These are phyloP conservation scores for Fistularia commersonii DNA, from an alignment of 2,797 vertebrate genomes.

Conservation along the genomic window DNA sequence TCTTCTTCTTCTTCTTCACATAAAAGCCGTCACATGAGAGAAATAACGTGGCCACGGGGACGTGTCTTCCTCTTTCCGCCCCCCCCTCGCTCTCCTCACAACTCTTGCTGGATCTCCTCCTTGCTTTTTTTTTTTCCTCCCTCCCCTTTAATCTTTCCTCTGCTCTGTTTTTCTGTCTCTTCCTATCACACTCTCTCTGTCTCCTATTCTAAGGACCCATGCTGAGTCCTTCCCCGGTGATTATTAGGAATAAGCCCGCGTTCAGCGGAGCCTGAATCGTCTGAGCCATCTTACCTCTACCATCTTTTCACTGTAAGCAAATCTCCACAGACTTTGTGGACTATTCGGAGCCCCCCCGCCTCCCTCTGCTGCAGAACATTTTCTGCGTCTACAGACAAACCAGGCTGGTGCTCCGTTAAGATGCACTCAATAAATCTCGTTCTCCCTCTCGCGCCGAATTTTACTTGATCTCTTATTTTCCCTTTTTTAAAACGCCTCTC, in stretches of 20 bases:
- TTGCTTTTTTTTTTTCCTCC: constrained; percentile 7
- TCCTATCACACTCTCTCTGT: constrained; percentile 26
- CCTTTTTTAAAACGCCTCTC: not conserved
- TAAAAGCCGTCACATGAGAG: constrained; percentile 44
- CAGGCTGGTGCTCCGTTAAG: constrained; percentile 56
- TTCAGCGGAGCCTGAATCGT: constrained; percentile 72
- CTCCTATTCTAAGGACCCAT: constrained; percentile 45
- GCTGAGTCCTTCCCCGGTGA: constrained; percentile 69
- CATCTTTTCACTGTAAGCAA: constrained; percentile 65
- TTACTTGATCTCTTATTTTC: constrained; percentile 12
- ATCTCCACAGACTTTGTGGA: constrained; percentile 62
- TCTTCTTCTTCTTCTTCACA: constrained; percentile 41
- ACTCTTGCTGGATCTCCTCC: constrained; percentile 33
- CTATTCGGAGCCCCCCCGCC: constrained; percentile 38
- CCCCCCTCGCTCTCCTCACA: constrained; percentile 4
- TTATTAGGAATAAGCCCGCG: constrained; percentile 69
- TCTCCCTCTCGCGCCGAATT: constrained; percentile 37
- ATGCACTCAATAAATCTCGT: constrained; percentile 53
- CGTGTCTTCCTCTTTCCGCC: constrained; percentile 18
- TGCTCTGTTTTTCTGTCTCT: constrained; percentile 28
- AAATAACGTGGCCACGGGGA: constrained; percentile 49
- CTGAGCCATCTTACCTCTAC: constrained; percentile 70
- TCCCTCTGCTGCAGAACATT: constrained; percentile 35
- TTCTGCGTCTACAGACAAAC: constrained; percentile 42
- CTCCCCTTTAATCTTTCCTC: constrained; percentile 39